These are phyloP conservation scores for Empis stercorea DNA, from an alignment of 2,888 invertebrate genomes.

Conservation along the genomic window DNA sequence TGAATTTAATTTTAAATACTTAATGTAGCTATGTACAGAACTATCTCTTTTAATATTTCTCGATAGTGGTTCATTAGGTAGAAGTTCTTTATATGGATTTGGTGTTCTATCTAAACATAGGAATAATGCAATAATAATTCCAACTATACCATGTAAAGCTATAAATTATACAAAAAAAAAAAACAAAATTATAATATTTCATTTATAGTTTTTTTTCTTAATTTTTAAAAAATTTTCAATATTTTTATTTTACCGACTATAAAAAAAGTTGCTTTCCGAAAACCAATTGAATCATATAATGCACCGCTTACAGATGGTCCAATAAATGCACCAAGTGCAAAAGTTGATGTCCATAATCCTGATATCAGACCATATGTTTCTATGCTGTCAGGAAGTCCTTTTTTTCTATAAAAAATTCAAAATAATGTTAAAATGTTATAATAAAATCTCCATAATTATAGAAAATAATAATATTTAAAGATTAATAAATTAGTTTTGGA, in stretches of 20 bases:
- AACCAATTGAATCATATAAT: slow-evolving; percentile 59
- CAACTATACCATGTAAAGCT: slow-evolving; percentile 10
- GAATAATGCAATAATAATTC: slow-evolving; percentile 33
- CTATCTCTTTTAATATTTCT: slow-evolving; percentile 4
- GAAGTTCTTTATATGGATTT: slow-evolving; percentile 30
- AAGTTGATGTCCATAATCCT: slow-evolving; percentile 81
- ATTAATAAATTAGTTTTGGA: no score
- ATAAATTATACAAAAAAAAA: no score
- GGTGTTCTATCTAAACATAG: slow-evolving; percentile 28
- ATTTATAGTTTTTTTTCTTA: neutral
- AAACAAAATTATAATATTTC: no score
- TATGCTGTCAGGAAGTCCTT: slow-evolving; percentile 69
- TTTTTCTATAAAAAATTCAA: slow-evolving; percentile 40
- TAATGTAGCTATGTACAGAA: neutral
- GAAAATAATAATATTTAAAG: no score
- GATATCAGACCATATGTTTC: slow-evolving; percentile 83
- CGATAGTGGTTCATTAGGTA: slow-evolving; percentile 25
- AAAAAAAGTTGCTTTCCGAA: slow-evolving; percentile 56
- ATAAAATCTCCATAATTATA: neutral
- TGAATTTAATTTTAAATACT: neutral
- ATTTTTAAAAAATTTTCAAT: no score
- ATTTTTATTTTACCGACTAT: slow-evolving; percentile 37
- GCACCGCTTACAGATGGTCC: slow-evolving; percentile 67
- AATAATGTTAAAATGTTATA: neutral
- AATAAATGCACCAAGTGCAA: slow-evolving; percentile 76